phyloP scores from a whole-genome alignment of 2,888 invertebrate species.

The Cylindroiulus punctatus region DNA sequence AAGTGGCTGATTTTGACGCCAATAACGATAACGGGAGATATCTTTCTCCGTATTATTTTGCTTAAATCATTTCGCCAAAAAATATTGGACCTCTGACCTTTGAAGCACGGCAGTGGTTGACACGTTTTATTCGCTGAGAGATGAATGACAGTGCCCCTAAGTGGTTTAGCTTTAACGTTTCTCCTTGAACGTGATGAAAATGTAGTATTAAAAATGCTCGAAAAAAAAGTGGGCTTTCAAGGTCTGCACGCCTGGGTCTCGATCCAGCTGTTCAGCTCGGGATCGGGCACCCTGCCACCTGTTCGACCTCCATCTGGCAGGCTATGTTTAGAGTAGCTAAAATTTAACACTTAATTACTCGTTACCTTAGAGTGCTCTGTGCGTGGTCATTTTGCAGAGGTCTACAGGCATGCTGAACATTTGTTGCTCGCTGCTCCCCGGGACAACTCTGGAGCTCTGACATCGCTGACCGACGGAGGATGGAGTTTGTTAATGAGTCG shows the following conservation, averaged over 20 bases:
- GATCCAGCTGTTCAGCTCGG: background rate
- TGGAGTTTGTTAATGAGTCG: background rate
- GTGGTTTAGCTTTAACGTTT: background rate
- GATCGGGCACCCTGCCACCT: too few relatives aligned
- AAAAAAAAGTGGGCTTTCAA: background rate
- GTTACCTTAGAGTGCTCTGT: background rate
- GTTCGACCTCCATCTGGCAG: too few relatives aligned
- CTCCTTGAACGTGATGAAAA: background rate
- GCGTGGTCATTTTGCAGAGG: background rate
- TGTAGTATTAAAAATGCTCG: background rate
- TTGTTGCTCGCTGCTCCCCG: background rate
- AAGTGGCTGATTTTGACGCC: too few relatives aligned
- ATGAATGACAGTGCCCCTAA: background rate
- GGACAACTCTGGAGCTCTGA: background rate
- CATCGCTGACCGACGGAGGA: background rate
- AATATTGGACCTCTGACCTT: too few relatives aligned
- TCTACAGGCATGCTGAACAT: background rate
- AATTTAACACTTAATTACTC: too few relatives aligned
- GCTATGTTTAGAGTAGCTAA: too few relatives aligned
- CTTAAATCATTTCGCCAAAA: too few relatives aligned
- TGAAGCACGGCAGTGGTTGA: background rate
- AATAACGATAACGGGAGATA: too few relatives aligned
- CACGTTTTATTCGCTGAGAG: background rate
- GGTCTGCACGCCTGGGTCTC: background rate
- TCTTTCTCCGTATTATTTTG: too few relatives aligned